Conservation (phyloP, 2,113 vertebrate species). For the Progne subis region DNA sequence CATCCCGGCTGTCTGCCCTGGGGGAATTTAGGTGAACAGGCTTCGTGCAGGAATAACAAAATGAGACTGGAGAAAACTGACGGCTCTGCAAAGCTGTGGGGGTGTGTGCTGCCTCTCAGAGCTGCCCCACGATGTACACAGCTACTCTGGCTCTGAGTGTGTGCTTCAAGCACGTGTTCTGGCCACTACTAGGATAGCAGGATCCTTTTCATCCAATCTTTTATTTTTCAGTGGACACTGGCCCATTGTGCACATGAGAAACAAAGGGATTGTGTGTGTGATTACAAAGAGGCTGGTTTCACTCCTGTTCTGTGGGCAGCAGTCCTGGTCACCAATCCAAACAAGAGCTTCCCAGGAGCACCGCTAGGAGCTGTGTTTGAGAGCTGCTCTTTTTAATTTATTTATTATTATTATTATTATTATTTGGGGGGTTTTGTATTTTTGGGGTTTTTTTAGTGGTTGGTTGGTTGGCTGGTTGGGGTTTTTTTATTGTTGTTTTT, state of each 20-base stretch:
- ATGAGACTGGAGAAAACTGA: background rate
- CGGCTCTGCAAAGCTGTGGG: background rate
- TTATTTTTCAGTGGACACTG: background rate
- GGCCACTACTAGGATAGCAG: background rate
- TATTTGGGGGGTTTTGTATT: too few species aligned
- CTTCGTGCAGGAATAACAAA: background rate
- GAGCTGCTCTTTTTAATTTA: background rate
- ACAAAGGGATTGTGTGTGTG: background rate
- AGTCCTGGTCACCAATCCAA: background rate
- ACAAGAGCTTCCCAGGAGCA: background rate
- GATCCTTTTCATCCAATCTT: background rate
- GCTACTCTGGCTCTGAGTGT: background rate
- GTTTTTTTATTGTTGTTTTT: too few species aligned
- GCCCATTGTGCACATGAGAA: background rate
- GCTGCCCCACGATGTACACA: rapidly evolving
- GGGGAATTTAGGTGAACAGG: background rate
- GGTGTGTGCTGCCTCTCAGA: background rate
- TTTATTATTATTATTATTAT: too few species aligned
- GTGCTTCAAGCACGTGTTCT: background rate
- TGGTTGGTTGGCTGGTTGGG: too few species aligned
- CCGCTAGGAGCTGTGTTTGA: background rate
- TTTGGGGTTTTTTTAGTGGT: too few species aligned
- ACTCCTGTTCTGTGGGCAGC: background rate
- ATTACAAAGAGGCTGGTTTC: background rate
- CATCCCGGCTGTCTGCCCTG: background rate